These are phyloP conservation scores for Stigmatopora argus DNA, from an alignment of 2,113 vertebrate species.

Conservation along the genomic window DNA sequence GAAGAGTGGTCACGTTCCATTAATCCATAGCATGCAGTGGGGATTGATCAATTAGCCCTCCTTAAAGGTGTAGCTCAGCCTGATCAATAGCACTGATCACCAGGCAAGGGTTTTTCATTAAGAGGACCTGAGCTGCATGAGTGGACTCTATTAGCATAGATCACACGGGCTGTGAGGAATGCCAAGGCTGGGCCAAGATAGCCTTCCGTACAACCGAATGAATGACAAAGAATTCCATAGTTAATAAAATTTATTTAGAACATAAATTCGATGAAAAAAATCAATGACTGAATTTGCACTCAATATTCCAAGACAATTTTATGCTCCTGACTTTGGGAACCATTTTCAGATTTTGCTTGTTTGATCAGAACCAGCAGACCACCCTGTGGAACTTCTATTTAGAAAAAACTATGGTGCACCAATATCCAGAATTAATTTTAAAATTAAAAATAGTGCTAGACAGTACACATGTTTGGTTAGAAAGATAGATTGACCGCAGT, in stretches of 20 bases:
- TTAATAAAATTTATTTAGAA: neutral
- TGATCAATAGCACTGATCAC: constrained; percentile 68
- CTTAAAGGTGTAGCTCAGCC: constrained; percentile 52
- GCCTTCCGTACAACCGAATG: neutral
- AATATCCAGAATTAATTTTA: too few relatives aligned
- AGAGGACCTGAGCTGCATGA: constrained; percentile 60
- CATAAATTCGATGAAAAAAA: neutral
- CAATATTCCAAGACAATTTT: constrained; percentile 2
- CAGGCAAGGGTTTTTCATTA: constrained; percentile 64
- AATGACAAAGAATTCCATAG: neutral
- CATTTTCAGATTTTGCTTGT: neutral
- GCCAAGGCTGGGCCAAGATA: constrained; percentile 17
- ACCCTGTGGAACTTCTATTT: neutral
- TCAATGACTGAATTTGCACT: neutral
- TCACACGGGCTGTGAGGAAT: constrained; percentile 42
- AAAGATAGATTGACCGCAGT: too few relatives aligned
- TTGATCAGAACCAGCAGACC: neutral
- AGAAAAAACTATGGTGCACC: neutral
- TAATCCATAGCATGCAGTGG: constrained; percentile 58
- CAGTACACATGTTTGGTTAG: too few relatives aligned
- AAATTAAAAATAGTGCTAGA: too few relatives aligned
- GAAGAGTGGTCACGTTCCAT: constrained; percentile 51
- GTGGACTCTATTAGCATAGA: constrained; percentile 56
- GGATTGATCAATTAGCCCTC: constrained; percentile 70
- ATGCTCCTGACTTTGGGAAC: neutral